Base-by-base conservation (phyloP, 2,888 invertebrate species). In the Leptopilina myrica region DNA sequence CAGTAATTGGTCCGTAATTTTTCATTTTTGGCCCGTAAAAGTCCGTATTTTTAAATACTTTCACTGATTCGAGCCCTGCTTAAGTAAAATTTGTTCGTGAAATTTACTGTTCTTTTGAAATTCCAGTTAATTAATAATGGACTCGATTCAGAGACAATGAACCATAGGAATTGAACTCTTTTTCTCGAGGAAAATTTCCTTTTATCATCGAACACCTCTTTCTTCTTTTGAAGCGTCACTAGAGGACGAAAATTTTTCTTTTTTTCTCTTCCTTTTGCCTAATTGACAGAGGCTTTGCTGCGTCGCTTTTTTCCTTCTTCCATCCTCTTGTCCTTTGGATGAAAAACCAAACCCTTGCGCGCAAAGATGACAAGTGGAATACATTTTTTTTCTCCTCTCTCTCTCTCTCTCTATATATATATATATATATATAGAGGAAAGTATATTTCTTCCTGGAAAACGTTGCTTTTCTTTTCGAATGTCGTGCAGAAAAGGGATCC, bases 351-450 rank as follows among this genome's bases (percentile, higher is more conserved):
- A 56, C 73, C 73, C 66, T 46, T 66, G 43, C 33, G 40, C 56
- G n/a, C 5, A 33, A 33, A 76, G 80, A 82, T 49, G 81, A 84
- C 81, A 83, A 20, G 80, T 82, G 80, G 83, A 83, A 84, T 82
- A 81, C 79, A 82, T 81, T 83, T 69, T 64, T 33, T 33, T 33
- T 33, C 33, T 33, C 33, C 33, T 33, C 33, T 33, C 33, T 33
- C 33, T 33, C 33, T 33, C n/a, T n/a, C n/a, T n/a, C n/a, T n/a
- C n/a, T n/a, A n/a, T n/a, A n/a, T n/a, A n/a, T n/a, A n/a, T n/a
- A n/a, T n/a, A n/a, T n/a, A n/a, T n/a, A n/a, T n/a, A 33, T 33
- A 33, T 33, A 33, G 3, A 33, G 33, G 33, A 33, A 33, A 33
- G 33, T 33, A 69, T 53, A 69, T 26, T 84, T 83, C 82, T 76